Evolutionary conservation across 2,797 vertebrate genomes (phyloP).

Genomic region (Scyliorhinus canicula): DNA sequence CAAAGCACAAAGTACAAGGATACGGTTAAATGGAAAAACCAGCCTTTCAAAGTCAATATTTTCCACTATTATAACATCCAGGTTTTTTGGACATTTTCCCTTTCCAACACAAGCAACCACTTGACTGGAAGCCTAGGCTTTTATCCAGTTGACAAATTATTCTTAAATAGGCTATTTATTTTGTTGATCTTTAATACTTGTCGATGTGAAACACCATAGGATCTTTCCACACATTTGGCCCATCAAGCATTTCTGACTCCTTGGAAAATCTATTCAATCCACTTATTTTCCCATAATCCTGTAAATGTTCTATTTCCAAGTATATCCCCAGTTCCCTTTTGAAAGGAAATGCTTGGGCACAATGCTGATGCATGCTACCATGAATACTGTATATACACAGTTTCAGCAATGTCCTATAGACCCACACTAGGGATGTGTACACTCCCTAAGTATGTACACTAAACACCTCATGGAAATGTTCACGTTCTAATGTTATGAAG

Average conservation of each 20-base stretch:
- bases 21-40: background rate
- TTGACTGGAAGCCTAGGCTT: background rate
- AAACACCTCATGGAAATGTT: too few species aligned
- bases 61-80: background rate
- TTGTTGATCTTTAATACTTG: background rate
- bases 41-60: slow-evolving; percentile 8
- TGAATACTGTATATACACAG: too few species aligned
- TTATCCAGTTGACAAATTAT: background rate
- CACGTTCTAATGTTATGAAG: too few species aligned
- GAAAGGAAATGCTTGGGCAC: too few species aligned
- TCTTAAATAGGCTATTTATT: background rate
- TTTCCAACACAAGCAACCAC: slow-evolving; percentile 9
- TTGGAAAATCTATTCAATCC: background rate
- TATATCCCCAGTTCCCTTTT: too few species aligned
- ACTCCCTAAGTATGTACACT: too few species aligned
- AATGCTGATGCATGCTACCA: background rate
- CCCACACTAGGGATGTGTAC: too few species aligned
- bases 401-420: too few species aligned
- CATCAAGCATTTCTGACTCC: background rate
- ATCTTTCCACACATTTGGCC: background rate
- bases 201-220: background rate
- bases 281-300: background rate
- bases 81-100: background rate
- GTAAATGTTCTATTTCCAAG: too few species aligned
- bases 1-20: background rate